Conservation (phyloP, 1,140 invertebrate genomes). For the Hestina assimilis region DNA sequence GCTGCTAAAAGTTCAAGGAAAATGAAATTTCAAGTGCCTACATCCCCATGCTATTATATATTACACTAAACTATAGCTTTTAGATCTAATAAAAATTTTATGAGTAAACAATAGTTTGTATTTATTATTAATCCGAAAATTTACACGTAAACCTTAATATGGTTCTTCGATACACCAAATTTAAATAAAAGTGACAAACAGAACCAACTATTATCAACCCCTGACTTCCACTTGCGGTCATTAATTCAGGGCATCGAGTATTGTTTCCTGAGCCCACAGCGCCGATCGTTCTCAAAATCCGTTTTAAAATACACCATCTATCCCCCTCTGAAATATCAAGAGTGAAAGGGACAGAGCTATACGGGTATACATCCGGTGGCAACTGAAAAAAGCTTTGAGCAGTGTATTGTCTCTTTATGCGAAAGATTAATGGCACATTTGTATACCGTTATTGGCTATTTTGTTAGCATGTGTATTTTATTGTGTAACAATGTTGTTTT, state of each 20-base stretch:
- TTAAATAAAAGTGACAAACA: not conserved
- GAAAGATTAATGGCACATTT: slow-evolving; percentile 45
- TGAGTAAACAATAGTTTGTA: no score
- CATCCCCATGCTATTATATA: no score
- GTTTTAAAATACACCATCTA: slow-evolving; percentile 49
- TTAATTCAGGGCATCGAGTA: slow-evolving; percentile 72
- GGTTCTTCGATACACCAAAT: no score
- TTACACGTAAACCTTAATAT: no score
- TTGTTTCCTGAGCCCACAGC: slow-evolving; percentile 65
- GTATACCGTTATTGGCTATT: slow-evolving; percentile 31
- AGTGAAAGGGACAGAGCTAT: slow-evolving; percentile 29
- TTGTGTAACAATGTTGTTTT: not conserved
- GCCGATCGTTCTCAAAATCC: slow-evolving; percentile 58
- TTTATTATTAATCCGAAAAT: no score
- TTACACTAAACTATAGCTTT: no score
- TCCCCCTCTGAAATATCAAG: slow-evolving; percentile 24
- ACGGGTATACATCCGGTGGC: slow-evolving; percentile 46
- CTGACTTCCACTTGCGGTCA: slow-evolving; percentile 53
- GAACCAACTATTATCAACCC: slow-evolving; percentile 28
- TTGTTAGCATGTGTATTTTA: slow-evolving; percentile 26
- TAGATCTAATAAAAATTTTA: no score
- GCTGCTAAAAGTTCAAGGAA: no score
- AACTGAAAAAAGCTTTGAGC: slow-evolving; percentile 70
- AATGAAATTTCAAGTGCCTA: no score
- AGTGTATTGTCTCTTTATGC: slow-evolving; percentile 46